These are phyloP conservation scores for Fringilla coelebs DNA, from an alignment of 2,797 vertebrate genomes.

Conservation along the genomic window DNA sequence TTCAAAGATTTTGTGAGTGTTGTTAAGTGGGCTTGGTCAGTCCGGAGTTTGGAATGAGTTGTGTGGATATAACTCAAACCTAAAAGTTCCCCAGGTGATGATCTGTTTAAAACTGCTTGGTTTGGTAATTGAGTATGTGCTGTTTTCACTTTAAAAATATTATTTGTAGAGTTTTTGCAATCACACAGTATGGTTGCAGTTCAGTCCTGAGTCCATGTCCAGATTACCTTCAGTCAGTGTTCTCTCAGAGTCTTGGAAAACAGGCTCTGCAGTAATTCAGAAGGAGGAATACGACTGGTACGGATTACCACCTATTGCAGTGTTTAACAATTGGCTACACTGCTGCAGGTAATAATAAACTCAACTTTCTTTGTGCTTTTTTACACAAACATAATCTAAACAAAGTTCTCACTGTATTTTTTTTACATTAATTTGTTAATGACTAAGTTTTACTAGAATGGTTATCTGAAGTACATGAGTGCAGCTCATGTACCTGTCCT, in stretches of 20 bases:
- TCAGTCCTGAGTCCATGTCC: not conserved
- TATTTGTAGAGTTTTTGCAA: not conserved
- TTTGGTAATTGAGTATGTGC: not conserved
- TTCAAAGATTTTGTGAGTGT: not conserved
- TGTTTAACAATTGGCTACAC: not conserved
- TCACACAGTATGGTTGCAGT: not conserved
- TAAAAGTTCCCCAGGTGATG: not conserved
- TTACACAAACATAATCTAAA: not conserved
- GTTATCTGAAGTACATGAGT: not conserved
- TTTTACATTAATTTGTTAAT: not conserved
- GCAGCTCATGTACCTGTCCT: not conserved
- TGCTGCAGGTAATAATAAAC: not conserved
- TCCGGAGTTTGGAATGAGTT: not conserved
- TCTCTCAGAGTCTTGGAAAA: not conserved
- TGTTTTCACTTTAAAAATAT: not conserved
- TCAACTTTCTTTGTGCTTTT: not conserved
- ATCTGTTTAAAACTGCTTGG: not conserved
- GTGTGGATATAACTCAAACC: not conserved
- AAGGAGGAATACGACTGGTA: not conserved
- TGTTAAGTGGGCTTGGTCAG: not conserved
- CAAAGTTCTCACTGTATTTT: not conserved
- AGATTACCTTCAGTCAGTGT: not conserved
- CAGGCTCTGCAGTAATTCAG: not conserved
- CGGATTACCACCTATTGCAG: not conserved
- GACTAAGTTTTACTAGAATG: not conserved